These are phyloP conservation scores for Seriola rivoliana DNA, from an alignment of 2,113 vertebrate genomes.

Conservation along the genomic window DNA sequence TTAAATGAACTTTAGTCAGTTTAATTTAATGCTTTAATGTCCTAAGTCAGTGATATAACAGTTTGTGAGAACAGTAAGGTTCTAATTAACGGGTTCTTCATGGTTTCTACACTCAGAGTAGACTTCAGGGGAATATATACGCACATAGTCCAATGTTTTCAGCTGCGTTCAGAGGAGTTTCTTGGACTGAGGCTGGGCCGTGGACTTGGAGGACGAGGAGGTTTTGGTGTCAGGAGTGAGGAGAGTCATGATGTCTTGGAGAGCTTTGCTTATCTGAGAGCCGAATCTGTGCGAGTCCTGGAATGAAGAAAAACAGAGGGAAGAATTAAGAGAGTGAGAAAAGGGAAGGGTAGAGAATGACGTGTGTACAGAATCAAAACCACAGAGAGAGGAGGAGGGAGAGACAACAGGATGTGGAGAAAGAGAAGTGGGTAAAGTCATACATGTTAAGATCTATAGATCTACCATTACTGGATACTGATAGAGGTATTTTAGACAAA, in stretches of 20 bases:
- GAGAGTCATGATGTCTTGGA: constrained; percentile 85
- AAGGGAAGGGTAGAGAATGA: background rate
- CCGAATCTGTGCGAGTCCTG: constrained; percentile 90
- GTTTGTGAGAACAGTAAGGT: background rate
- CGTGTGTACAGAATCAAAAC: background rate
- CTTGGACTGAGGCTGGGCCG: constrained; percentile 46
- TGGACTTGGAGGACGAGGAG: constrained; percentile 7
- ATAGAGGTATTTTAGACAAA: background rate
- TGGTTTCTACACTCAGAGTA: background rate
- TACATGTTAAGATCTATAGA: too few relatives aligned
- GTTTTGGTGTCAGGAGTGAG: constrained; percentile 75
- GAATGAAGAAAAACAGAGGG: background rate
- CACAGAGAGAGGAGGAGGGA: background rate
- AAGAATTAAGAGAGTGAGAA: background rate
- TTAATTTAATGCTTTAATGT: too few relatives aligned
- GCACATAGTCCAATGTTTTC: too few relatives aligned
- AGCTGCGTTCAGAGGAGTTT: constrained; percentile 41
- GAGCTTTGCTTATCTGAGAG: constrained; percentile 82
- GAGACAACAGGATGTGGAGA: background rate
- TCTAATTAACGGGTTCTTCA: background rate
- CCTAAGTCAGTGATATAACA: too few relatives aligned
- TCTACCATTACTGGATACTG: background rate
- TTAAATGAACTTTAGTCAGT: too few relatives aligned
- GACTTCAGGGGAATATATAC: background rate
- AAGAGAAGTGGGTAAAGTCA: background rate